Conservation (phyloP, 2,888 invertebrate genomes). For the Pandemis corylana region DNA sequence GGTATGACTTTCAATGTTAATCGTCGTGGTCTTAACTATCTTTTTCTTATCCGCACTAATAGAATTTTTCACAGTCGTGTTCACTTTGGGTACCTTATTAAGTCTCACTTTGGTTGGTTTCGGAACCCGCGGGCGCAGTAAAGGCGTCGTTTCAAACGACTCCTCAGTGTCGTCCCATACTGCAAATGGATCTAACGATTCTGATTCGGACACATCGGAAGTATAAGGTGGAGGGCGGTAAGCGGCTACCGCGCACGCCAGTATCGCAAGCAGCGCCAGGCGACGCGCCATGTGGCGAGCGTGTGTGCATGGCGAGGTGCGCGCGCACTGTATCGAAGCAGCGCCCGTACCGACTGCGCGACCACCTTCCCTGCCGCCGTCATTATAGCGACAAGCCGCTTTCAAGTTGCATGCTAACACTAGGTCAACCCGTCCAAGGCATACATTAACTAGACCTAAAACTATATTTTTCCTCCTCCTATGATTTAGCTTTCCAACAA, state of each 20-base stretch:
- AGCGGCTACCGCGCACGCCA: slow-evolving; percentile 69
- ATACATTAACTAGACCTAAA: slow-evolving; percentile 28
- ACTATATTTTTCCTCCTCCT: slow-evolving; percentile 4
- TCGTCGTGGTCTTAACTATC: slow-evolving; percentile 73
- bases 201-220: slow-evolving; percentile 62
- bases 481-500: slow-evolving; percentile 1
- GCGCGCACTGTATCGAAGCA: slow-evolving; percentile 74
- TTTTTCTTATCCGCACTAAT: slow-evolving; percentile 67
- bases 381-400: slow-evolving; percentile 74
- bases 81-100: slow-evolving; percentile 68
- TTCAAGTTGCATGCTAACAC: slow-evolving; percentile 71
- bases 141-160: slow-evolving; percentile 63
- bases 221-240: slow-evolving; percentile 60
- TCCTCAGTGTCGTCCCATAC: slow-evolving; percentile 75
- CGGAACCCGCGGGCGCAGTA: slow-evolving; percentile 55
- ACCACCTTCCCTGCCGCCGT: slow-evolving; percentile 72
- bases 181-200: slow-evolving; percentile 68
- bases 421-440: slow-evolving; percentile 69
- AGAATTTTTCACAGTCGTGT: slow-evolving; percentile 67
- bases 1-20: slow-evolving; percentile 79
- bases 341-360: slow-evolving; percentile 59
- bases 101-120: slow-evolving; percentile 73
- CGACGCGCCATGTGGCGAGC: slow-evolving; percentile 81
- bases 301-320: slow-evolving; percentile 84
- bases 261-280: slow-evolving; percentile 80